These are phyloP conservation scores for Halcyon senegalensis DNA, from an alignment of 2,113 vertebrate species.

Conservation along the genomic window DNA sequence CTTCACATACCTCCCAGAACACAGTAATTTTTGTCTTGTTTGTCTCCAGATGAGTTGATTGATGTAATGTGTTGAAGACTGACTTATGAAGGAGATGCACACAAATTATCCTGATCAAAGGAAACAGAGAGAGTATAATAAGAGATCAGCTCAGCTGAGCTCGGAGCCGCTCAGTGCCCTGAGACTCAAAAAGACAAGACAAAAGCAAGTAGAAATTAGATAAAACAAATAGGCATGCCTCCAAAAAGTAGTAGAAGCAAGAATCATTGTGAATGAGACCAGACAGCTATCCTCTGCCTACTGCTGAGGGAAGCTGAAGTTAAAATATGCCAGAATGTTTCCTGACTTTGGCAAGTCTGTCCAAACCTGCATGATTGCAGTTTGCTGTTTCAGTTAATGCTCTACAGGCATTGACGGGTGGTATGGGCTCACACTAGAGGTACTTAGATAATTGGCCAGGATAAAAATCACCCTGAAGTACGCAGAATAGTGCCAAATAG, in stretches of 20 bases:
- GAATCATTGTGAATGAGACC: background rate
- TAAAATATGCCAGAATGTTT: background rate
- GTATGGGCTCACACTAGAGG: background rate
- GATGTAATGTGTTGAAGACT: background rate
- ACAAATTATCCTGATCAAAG: background rate
- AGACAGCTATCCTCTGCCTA: background rate
- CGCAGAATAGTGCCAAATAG: background rate
- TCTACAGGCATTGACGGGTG: background rate
- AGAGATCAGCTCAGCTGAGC: background rate
- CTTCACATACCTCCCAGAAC: background rate
- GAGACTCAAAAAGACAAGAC: background rate
- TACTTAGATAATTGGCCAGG: background rate
- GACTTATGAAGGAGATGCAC: background rate
- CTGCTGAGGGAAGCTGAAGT: background rate
- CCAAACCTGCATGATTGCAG: background rate
- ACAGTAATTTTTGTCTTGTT: constrained; percentile 1
- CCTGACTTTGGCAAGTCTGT: background rate
- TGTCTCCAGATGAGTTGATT: background rate
- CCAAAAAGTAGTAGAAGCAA: background rate
- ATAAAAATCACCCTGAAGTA: background rate
- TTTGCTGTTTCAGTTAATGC: background rate
- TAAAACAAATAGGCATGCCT: background rate
- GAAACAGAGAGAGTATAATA: background rate
- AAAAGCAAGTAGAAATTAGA: background rate
- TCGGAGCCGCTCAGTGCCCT: background rate